A percentile compares a stretch with the other conserved stretches of the same genome.
Conservation (phyloP, 2,797 vertebrate species). For the Champsocephalus gunnari region DNA sequence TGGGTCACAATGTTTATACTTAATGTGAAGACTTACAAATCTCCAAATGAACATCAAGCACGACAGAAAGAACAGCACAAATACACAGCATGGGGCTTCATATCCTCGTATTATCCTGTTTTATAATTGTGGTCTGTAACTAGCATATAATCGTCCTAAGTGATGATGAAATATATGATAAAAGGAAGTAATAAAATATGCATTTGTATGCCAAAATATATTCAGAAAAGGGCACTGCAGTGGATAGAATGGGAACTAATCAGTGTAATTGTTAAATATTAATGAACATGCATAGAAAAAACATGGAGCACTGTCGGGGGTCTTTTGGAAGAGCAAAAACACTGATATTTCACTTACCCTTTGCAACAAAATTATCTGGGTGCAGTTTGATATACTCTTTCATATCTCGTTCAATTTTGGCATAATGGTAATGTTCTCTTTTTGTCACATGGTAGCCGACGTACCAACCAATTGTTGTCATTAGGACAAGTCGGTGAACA, state of each 20-base stretch:
- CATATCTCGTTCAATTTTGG: slow-evolving; percentile 88
- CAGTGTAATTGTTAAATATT: not conserved
- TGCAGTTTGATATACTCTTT: slow-evolving; percentile 86
- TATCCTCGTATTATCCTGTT: not conserved
- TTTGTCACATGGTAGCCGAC: slow-evolving; percentile 89
- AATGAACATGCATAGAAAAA: not conserved
- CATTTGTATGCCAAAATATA: not conserved
- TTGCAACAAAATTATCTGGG: slow-evolving; percentile 82
- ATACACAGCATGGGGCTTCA: not conserved
- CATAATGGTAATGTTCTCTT: slow-evolving; percentile 82
- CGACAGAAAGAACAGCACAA: not conserved
- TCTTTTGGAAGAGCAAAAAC: not conserved
- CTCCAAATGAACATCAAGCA: not conserved
- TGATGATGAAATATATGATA: not conserved
- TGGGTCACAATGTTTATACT: not conserved
- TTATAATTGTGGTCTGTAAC: not conserved
- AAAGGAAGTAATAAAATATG: not conserved
- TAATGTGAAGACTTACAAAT: not conserved
- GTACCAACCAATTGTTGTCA: slow-evolving; percentile 85
- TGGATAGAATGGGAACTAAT: not conserved
- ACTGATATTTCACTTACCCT: slow-evolving; percentile 75
- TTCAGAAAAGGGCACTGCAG: not conserved
- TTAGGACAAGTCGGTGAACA: slow-evolving; percentile 89
- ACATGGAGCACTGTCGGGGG: not conserved
- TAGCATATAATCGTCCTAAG: not conserved